A percentile compares a stretch with the other conserved stretches of the same genome.
phyloP scores from a whole-genome alignment of 1,140 invertebrate genomes.

The Pteromalus puparum region DNA sequence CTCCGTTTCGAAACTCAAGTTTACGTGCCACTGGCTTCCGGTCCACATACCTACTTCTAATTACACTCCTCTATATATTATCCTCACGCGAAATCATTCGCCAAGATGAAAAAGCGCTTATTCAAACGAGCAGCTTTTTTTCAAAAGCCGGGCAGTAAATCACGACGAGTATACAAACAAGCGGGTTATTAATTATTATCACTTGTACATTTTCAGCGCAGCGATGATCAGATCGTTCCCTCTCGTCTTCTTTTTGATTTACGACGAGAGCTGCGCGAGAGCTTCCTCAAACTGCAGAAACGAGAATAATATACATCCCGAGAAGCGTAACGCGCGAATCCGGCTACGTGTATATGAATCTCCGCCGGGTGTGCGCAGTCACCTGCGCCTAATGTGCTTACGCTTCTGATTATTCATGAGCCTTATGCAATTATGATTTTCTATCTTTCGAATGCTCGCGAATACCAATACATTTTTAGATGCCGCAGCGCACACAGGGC shows the following conservation, averaged over 20 bases:
- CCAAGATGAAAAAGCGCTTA: too few relatives aligned
- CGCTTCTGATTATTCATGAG: neutral
- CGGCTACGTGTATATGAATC: neutral
- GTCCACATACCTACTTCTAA: neutral
- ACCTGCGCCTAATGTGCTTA: neutral
- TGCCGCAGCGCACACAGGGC: too few relatives aligned
- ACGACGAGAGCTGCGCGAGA: neutral
- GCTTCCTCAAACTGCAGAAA: conserved; percentile 7
- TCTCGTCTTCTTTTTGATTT: neutral
- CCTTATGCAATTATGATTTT: neutral
- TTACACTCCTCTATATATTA: neutral
- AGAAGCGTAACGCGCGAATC: conserved; percentile 18
- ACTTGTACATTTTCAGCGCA: neutral
- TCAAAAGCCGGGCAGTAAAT: neutral
- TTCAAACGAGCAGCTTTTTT: too few relatives aligned
- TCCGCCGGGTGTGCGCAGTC: neutral
- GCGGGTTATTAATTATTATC: neutral
- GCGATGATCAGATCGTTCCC: neutral
- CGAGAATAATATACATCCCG: neutral
- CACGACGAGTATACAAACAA: neutral
- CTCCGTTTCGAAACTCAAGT: too few relatives aligned
- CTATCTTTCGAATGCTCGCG: neutral
- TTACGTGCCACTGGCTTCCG: neutral
- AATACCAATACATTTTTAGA: neutral
- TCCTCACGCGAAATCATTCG: neutral